Evolutionary conservation across 2,113 vertebrate species (phyloP), one percentile per base, ranked within the genome.

Genomic region (Cololabis saira): DNA sequence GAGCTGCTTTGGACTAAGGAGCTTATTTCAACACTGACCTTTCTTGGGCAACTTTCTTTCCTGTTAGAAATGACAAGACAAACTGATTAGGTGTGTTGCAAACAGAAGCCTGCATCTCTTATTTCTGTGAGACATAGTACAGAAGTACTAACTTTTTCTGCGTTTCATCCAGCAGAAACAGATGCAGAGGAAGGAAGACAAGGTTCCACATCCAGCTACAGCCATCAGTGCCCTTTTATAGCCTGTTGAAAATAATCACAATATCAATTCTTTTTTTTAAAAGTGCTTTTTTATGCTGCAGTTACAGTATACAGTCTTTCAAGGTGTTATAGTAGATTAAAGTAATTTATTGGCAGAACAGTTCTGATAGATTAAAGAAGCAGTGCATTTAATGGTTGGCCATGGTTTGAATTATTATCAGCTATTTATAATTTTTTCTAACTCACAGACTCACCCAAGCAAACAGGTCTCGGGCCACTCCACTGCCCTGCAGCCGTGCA

Each of bases 91-190:
- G 0, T 19, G 5, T 71, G 42, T 42, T 54, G 47, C 55, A 76
- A 80, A 54, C 19, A 33, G 11, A 40, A 10, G 43, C 24, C 22
- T 18, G 13, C 4, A 17, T 59, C 11, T 47, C 4, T 50, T 33
- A 15, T 48, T 74, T 51, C 4, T 41, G 3, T 50, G 13, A 10
- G 41, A 1, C 4, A 11, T 12, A 19, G 40, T 15, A 51, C 19
- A 49, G 70, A 64, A 78, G 62, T 7, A 88, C 90, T 78, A 17
- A 92, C 91, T 81, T 67, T 86, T 91, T 66, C 74, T 86, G 54
- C 4, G 74, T 12, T 59, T 74, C 43, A 62, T 83, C 58, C 81
- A 87, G 68, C 84, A 89, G 33, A 87, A 74, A 44, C 82, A 85
- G 68, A 86, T 53, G 74, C 76, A 88, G 57, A 62, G 59, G 40